Base-by-base conservation (phyloP, 2,113 vertebrate species). In the Stegastes partitus region DNA sequence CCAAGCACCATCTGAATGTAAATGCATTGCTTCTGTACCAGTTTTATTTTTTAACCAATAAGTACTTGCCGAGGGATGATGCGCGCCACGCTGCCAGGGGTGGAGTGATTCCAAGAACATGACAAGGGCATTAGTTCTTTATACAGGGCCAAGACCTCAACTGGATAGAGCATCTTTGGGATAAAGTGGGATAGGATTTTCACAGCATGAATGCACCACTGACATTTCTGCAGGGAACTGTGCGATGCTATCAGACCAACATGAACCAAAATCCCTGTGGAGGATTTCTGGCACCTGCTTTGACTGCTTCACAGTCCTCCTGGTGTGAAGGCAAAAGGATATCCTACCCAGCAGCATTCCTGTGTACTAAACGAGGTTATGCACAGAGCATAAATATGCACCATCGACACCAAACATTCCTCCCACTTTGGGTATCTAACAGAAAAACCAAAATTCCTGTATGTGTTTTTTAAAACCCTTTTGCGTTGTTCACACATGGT, bases 141-240 rank as follows among this genome's bases (percentile, higher is more conserved):
- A 68, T 71, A 21, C 25, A 26, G n/a, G 22, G 23, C 47, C 22
- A 19, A 54, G 22, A 80, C 45, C 59, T 72, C 31, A 58, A 58
- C 58, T 66, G 62, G 37, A 73, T 21, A 22, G 9, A 49, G 23
- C n/a, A 61, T 56, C 31, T 81, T 58, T 56, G 66, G 65, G 57
- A 79, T 68, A 28, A 79, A 75, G 54, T 55, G 51, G 26, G 61
- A 63, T n/a, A 64, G 75, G 58, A 71, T 84, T 80, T 80, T 71
- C 68, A 74, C 72, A 82, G 71, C 65, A 64, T 82, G 72, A 77
- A 80, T 66, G 76, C 45, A 68, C 62, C 64, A 26, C 68, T 82
- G 79, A 34, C 11, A 77, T 71, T 69, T 80, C 71, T 77, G 49
- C 42, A n/a, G 45, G 71, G 55, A 47, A 39, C 53, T 18, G 54